Evolutionary conservation across 2,888 invertebrate species (phyloP).

Genomic region (Clunio marinus): DNA sequence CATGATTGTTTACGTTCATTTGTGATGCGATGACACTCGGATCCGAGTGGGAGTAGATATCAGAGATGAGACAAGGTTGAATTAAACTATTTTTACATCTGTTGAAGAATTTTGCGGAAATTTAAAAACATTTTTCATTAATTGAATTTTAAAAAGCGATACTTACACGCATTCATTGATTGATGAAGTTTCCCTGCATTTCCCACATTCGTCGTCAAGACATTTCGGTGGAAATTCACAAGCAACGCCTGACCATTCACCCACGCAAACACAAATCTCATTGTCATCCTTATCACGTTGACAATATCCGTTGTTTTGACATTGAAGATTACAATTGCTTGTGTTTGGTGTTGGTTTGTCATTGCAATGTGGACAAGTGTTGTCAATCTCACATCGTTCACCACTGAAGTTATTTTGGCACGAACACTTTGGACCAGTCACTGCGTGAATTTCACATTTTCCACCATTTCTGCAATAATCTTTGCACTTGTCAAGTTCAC

Average conservation of each 20-base stretch:
- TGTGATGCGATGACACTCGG: slow-evolving; percentile 7
- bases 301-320: slow-evolving; percentile 54
- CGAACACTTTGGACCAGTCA: slow-evolving; percentile 48
- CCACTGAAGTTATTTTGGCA: slow-evolving; percentile 43
- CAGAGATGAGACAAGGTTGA: slow-evolving; percentile 44
- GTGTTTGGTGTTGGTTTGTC: too few relatives aligned
- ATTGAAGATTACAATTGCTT: slow-evolving; percentile 52
- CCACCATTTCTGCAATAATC: slow-evolving; percentile 60
- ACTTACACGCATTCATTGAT: slow-evolving; percentile 50
- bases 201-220: slow-evolving; percentile 46
- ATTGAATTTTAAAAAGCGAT: slow-evolving; percentile 37
- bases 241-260: slow-evolving; percentile 56
- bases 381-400: slow-evolving; percentile 23
- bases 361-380: slow-evolving; percentile 44
- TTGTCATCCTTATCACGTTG: slow-evolving; percentile 40
- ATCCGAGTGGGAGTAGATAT: background rate
- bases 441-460: slow-evolving; percentile 46
- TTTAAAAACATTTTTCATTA: background rate
- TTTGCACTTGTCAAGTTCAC: slow-evolving; percentile 58
- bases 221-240: slow-evolving; percentile 55
- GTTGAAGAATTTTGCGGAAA: slow-evolving; percentile 42
- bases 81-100: slow-evolving; percentile 47
- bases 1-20: background rate
- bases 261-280: slow-evolving; percentile 55
- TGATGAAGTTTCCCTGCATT: slow-evolving; percentile 49